Percentiles rank a stretch among this genome's conserved stretches.
phyloP scores from a whole-genome alignment of 2,888 invertebrate genomes.

The Hybos culiciformis region DNA sequence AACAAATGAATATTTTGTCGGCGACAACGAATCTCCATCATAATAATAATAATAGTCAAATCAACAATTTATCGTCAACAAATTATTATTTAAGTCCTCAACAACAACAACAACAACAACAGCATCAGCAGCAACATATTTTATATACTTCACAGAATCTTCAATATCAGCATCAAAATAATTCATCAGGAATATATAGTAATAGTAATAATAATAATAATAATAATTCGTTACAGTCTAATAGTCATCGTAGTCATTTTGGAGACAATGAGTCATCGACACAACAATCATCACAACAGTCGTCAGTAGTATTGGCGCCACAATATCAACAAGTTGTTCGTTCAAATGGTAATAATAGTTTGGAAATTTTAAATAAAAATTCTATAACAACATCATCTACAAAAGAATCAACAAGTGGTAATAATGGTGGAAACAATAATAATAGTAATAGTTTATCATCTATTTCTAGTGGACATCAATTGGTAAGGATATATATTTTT shows the following conservation, averaged over 20 bases:
- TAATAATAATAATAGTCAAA: slow-evolving; percentile 26
- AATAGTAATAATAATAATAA: slow-evolving; percentile 11
- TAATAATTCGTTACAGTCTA: slow-evolving; percentile 12
- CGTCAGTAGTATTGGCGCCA: slow-evolving; percentile 2
- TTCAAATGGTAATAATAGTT: slow-evolving; percentile 5
- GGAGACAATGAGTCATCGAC: slow-evolving; percentile 6
- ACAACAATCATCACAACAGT: slow-evolving; percentile 8
- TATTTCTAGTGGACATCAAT: slow-evolving; percentile 23
- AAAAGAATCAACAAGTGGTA: slow-evolving; percentile 10
- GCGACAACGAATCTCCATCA: neutral
- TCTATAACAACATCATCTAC: slow-evolving; percentile 7
- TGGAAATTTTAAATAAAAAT: slow-evolving; percentile 1
- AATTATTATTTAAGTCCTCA: slow-evolving; percentile 8
- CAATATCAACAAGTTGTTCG: slow-evolving; percentile 13
- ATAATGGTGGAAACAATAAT: slow-evolving; percentile 1
- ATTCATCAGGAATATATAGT: slow-evolving; percentile 9
- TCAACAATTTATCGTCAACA: slow-evolving; percentile 17
- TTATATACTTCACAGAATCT: slow-evolving; percentile 10
- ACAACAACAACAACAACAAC: slow-evolving; percentile 11
- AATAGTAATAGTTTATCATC: slow-evolving; percentile 7
- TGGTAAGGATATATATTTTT: slow-evolving; percentile 20
- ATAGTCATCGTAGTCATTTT: slow-evolving; percentile 18
- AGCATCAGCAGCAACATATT: slow-evolving; percentile 19
- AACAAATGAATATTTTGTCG: neutral
- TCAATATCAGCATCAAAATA: slow-evolving; percentile 15